These are phyloP conservation scores for Drosophila putrida DNA, from an alignment of 2,888 invertebrate genomes.

Conservation along the genomic window DNA sequence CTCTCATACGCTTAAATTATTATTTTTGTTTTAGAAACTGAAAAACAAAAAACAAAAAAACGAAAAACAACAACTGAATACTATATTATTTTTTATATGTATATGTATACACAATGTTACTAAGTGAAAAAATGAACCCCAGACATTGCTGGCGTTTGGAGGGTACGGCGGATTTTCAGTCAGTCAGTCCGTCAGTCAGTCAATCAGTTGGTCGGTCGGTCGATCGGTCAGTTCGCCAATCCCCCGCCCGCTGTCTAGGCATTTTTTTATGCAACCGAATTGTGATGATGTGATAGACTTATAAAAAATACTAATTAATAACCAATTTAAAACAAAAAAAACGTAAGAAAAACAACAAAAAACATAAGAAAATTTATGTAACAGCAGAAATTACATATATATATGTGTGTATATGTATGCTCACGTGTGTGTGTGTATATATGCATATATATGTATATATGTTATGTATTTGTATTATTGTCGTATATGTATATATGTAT, in stretches of 20 bases:
- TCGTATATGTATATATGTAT: slow-evolving; percentile 48
- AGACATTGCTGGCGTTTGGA: slow-evolving; percentile 33
- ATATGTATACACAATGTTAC: slow-evolving; percentile 77
- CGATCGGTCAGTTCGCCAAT: not conserved
- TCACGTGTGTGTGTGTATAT: slow-evolving; percentile 27
- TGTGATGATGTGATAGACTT: slow-evolving; percentile 85
- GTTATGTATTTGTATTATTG: slow-evolving; percentile 64
- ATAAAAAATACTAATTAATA: slow-evolving; percentile 78
- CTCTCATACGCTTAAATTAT: slow-evolving; percentile 45
- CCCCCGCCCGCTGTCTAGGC: slow-evolving; percentile 26
- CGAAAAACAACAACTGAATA: slow-evolving; percentile 31
- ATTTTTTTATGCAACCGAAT: slow-evolving; percentile 80
- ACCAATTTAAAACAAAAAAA: slow-evolving; percentile 57
- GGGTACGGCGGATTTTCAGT: slow-evolving; percentile 9
- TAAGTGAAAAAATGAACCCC: slow-evolving; percentile 53
- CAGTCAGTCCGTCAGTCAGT: not conserved
- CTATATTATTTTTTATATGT: slow-evolving; percentile 68
- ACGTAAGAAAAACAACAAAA: slow-evolving; percentile 24
- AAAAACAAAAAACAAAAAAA: slow-evolving; percentile 5
- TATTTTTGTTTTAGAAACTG: slow-evolving; percentile 42
- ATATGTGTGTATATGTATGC: slow-evolving; percentile 46
- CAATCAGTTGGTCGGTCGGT: no score
- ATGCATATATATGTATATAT: slow-evolving; percentile 28
- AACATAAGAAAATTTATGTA: slow-evolving; percentile 37
- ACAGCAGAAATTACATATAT: slow-evolving; percentile 22